Evolutionary conservation across 2,113 vertebrate genomes (phyloP).

Genomic region (Saimiri boliviensis): DNA sequence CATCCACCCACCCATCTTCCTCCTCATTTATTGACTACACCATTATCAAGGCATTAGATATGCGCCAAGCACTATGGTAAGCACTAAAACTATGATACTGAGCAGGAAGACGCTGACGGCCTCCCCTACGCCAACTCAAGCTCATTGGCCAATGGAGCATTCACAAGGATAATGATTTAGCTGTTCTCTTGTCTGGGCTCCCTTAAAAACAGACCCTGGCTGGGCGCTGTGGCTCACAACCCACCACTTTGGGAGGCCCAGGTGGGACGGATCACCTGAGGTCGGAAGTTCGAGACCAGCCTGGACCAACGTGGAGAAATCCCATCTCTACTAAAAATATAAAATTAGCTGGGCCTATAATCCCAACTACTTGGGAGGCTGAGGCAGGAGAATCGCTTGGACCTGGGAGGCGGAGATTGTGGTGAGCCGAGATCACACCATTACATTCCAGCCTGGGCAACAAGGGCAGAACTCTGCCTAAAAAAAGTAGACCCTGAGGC

Average conservation of each 20-base stretch:
- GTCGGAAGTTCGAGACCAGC: too few relatives aligned
- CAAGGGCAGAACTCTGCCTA: too few relatives aligned
- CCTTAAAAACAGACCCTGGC: not conserved
- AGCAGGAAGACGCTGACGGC: rapidly evolving
- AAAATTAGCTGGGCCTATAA: too few relatives aligned
- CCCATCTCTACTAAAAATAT: too few relatives aligned
- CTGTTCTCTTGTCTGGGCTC: not conserved
- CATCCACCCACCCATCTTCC: not conserved
- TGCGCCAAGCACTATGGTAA: not conserved
- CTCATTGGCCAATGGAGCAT: not conserved
- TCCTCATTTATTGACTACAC: not conserved
- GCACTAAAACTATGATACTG: rapidly evolving
- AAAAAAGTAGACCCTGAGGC: not conserved
- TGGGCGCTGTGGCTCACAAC: rapidly evolving
- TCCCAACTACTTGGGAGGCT: too few relatives aligned
- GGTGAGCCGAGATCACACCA: too few relatives aligned
- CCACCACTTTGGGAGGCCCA: too few relatives aligned
- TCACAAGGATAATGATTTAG: not conserved
- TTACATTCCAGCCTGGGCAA: too few relatives aligned
- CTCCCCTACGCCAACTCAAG: not conserved
- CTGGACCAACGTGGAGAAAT: too few relatives aligned
- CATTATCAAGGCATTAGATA: not conserved
- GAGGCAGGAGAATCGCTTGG: too few relatives aligned
- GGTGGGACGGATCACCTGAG: too few relatives aligned
- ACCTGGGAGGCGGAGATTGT: too few relatives aligned